phyloP scores from a whole-genome alignment of 2,888 invertebrate species.

The Archips xylosteana region DNA sequence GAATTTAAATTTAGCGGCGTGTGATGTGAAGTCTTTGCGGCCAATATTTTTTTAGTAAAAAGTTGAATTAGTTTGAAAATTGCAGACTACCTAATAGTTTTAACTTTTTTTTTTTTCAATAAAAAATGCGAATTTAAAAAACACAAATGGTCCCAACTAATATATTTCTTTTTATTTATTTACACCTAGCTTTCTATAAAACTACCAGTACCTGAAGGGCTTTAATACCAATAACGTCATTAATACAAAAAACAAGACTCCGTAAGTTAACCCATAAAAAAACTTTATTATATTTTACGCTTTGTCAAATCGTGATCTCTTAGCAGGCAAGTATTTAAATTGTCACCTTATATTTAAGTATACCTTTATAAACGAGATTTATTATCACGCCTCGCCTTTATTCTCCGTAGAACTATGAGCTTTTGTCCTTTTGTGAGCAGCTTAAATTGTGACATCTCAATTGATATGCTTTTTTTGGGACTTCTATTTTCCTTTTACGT shows the following conservation, averaged over 20 bases:
- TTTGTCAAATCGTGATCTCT: slow-evolving; percentile 42
- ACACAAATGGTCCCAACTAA: too few relatives aligned
- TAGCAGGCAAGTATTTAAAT: slow-evolving; percentile 43
- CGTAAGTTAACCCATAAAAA: slow-evolving; percentile 22
- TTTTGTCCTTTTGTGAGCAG: slow-evolving; percentile 38
- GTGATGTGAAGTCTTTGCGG: too few relatives aligned
- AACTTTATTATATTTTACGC: slow-evolving; percentile 37
- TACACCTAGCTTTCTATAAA: too few relatives aligned
- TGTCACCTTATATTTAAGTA: slow-evolving; percentile 39
- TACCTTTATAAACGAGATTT: slow-evolving; percentile 45
- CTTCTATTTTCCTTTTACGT: slow-evolving; percentile 17
- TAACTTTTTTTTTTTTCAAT: too few relatives aligned
- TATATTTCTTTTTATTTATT: too few relatives aligned
- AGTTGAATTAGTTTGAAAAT: too few relatives aligned
- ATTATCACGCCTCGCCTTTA: slow-evolving; percentile 40
- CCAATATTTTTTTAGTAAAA: too few relatives aligned
- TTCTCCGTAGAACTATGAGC: slow-evolving; percentile 14
- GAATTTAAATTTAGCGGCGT: too few relatives aligned
- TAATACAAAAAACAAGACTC: not conserved
- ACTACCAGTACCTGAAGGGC: too few relatives aligned
- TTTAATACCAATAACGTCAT: too few relatives aligned
- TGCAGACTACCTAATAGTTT: too few relatives aligned
- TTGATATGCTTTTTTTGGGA: slow-evolving; percentile 37
- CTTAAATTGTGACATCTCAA: slow-evolving; percentile 43
- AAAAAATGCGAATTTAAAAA: too few relatives aligned